Base-by-base conservation (phyloP, 2,888 invertebrate genomes). In the Scaptomyza parva region DNA sequence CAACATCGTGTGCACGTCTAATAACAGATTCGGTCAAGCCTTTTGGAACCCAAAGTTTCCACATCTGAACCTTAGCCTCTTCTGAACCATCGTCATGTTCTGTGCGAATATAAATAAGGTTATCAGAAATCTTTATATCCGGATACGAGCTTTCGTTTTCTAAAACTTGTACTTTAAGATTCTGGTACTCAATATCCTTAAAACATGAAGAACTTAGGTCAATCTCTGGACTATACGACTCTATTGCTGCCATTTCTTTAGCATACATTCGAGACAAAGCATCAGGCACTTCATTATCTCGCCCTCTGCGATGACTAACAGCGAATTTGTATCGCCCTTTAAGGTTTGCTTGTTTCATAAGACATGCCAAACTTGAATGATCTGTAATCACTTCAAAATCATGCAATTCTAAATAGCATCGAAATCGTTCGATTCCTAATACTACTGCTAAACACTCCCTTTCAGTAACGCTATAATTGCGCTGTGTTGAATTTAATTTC, bases 41-140 rank as follows among this genome's bases (percentile, higher is more conserved):
- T 37, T 37, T 37, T 37, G 37, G 37, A 37, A 37, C 14, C 37
- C n/a, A 17, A 17, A 37, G 37, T 14, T 37, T 37, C 37, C 17
- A 37, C 26, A 26, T 26, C 26, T 26, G 26, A 37, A 17, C 17
- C 14, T 37, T 37, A n/a, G 37, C 7, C 17, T 37, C 37, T n/a
- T 12, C 37, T 14, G 37, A 14, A 14, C 37, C 17, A 37, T 37
- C 17, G 14, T 14, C 37, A n/a, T 12, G n/a, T 17, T 37, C 37
- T 37, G 37, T 37, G 37, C 37, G 14, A 37, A 37, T 37, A 14
- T 37, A 37, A 14, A n/a, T 14, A 37, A 14, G 7, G 7, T 12
- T 14, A 37, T 7, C n/a, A 9, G 1, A 2, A 12, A 37, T 14
- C 17, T 18, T 39, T 18, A 40, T 12, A 40, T 40, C 40, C 11